Conservation (phyloP, 2,797 vertebrate species). For the Spea hammondii region DNA sequence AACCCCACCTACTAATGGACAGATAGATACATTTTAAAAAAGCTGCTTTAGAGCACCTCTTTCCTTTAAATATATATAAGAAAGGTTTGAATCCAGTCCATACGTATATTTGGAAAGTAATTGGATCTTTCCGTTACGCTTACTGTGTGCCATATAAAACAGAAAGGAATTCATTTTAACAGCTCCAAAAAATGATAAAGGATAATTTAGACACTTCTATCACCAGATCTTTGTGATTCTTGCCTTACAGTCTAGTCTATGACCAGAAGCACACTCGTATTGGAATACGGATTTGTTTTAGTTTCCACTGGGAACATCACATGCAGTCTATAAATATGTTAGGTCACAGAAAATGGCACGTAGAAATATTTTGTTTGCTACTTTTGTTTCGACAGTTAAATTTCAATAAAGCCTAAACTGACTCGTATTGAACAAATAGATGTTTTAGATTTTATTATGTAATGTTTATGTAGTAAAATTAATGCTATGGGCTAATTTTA, state of each 20-base stretch:
- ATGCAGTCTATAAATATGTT: constrained; percentile 42
- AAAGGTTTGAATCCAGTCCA: constrained; percentile 29
- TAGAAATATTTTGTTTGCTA: constrained; percentile 29
- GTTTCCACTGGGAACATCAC: constrained; percentile 40
- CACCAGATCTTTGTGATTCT: constrained; percentile 34
- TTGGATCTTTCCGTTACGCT: constrained; percentile 21
- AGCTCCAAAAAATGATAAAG: constrained; percentile 37
- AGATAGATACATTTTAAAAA: neutral
- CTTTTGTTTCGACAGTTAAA: neutral
- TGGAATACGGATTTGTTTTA: constrained; percentile 45
- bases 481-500: no score
- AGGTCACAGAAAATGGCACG: constrained; percentile 35
- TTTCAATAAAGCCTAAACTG: no score
- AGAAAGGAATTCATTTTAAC: constrained; percentile 42
- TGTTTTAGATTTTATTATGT: no score
- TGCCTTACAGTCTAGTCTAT: constrained; percentile 29
- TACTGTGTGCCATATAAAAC: constrained; percentile 16
- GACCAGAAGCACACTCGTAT: constrained; percentile 26
- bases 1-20: no score
- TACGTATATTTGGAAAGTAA: constrained; percentile 21
- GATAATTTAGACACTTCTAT: constrained; percentile 38
- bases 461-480: no score
- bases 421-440: neutral
- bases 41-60: constrained; percentile 8
- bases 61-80: constrained; percentile 20